These are phyloP conservation scores for Melanogrammus aeglefinus DNA, from an alignment of 2,797 vertebrate genomes.

Conservation along the genomic window DNA sequence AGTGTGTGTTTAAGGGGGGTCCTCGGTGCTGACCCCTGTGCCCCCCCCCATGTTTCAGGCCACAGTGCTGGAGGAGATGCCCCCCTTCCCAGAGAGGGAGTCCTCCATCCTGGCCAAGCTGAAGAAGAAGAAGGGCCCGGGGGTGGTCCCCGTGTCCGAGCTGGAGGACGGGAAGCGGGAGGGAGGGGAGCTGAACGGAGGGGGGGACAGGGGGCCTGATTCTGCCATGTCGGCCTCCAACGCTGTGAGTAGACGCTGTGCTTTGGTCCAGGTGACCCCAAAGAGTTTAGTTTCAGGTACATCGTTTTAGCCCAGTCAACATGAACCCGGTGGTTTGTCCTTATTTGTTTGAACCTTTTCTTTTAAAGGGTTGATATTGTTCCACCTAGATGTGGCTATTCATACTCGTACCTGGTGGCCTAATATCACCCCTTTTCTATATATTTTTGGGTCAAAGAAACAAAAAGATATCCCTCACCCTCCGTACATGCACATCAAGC, in stretches of 20 bases:
- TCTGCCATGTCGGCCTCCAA: constrained; percentile 77
- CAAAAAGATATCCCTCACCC: no score
- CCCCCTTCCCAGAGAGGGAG: constrained; percentile 94
- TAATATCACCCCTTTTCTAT: no score
- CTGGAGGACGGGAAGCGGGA: constrained; percentile 78
- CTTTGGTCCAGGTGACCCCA: background rate
- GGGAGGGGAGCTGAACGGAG: constrained; percentile 82
- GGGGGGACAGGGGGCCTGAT: constrained; percentile 72
- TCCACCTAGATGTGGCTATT: no score
- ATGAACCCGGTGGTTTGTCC: no score
- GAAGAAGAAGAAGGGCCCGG: constrained; percentile 94
- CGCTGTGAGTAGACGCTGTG: constrained; percentile 70
- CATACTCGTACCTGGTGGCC: no score
- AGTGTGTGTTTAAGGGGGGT: background rate
- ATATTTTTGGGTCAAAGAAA: no score
- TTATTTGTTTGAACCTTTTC: no score
- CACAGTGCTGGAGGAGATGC: constrained; percentile 95
- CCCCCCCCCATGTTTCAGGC: constrained; percentile 69
- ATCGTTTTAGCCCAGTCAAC: no score
- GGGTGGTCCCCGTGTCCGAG: constrained; percentile 66
- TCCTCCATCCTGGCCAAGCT: constrained; percentile 95
- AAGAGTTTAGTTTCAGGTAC: no score
- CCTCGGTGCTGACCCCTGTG: background rate
- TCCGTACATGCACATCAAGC: no score
- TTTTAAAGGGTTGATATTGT: no score